A percentile compares a stretch with the other conserved stretches of the same genome.
These are phyloP conservation scores for Alfaro cultratus DNA, from an alignment of 2,797 vertebrate genomes.

Conservation along the genomic window DNA sequence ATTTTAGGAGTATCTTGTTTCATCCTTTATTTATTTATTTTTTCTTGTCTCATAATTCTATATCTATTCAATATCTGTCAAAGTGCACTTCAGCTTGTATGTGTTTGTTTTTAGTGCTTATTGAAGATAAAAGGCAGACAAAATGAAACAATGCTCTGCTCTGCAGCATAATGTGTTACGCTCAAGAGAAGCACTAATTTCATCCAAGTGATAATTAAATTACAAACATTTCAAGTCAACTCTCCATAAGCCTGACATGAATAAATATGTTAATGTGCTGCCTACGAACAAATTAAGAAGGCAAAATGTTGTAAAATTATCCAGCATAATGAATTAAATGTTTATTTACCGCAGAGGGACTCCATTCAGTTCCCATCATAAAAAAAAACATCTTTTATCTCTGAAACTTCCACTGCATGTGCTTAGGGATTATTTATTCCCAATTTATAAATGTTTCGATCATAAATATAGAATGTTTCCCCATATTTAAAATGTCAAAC, in stretches of 20 bases:
- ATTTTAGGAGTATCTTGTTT: conserved; percentile 31
- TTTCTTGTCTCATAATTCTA: conserved; percentile 15
- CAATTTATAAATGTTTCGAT: conserved; percentile 17
- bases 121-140: conserved; percentile 10
- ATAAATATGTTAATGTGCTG: conserved; percentile 2
- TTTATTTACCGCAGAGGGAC: background rate
- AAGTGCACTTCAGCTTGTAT: conserved; percentile 13
- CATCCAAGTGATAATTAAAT: background rate
- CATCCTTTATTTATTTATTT: conserved; percentile 20
- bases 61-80: conserved; percentile 33
- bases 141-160: conserved; percentile 5
- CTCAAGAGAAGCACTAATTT: conserved; percentile 7
- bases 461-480: background rate
- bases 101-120: conserved; percentile 5
- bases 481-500: conserved; percentile 12
- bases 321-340: background rate
- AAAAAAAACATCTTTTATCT: background rate
- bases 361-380: background rate
- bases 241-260: background rate
- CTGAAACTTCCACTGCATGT: background rate
- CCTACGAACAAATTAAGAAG: conserved; percentile 3
- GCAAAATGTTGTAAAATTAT: background rate
- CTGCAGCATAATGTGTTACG: conserved; percentile 2
- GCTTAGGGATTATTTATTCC: conserved; percentile 7
- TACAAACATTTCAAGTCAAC: background rate